These are phyloP conservation scores for Pteronura brasiliensis DNA, from an alignment of 2,113 vertebrate species.

Conservation along the genomic window DNA sequence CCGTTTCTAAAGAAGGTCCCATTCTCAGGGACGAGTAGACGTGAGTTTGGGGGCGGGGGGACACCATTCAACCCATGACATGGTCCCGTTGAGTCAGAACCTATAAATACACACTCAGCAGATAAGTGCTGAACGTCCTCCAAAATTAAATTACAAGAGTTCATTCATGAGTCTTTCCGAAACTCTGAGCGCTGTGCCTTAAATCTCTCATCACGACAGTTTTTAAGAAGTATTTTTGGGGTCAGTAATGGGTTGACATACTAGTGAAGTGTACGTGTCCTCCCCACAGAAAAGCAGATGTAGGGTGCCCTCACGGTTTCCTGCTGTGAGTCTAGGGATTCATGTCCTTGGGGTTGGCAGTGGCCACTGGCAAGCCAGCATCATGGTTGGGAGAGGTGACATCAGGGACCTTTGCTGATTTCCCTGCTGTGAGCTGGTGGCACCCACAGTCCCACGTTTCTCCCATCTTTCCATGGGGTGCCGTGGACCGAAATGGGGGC, in stretches of 20 bases:
- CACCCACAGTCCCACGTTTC: neutral
- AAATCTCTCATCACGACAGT: neutral
- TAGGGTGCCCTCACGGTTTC: neutral
- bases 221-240: neutral
- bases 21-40: neutral
- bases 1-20: neutral
- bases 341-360: neutral
- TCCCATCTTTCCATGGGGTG: neutral
- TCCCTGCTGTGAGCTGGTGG: neutral
- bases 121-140: neutral
- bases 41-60: neutral
- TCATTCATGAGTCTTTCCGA: neutral
- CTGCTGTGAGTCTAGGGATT: neutral
- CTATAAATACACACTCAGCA: neutral
- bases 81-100: neutral
- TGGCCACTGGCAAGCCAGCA: rapidly evolving
- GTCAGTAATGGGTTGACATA: neutral
- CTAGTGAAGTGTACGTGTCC: neutral
- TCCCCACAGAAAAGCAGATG: neutral
- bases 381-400: neutral
- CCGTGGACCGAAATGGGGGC: neutral
- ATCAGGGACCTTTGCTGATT: neutral
- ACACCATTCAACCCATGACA: neutral
- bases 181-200: neutral
- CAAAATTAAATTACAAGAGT: no score